Evolutionary conservation across 1,140 invertebrate species (phyloP).

Genomic region (Cyclina sinensis): DNA sequence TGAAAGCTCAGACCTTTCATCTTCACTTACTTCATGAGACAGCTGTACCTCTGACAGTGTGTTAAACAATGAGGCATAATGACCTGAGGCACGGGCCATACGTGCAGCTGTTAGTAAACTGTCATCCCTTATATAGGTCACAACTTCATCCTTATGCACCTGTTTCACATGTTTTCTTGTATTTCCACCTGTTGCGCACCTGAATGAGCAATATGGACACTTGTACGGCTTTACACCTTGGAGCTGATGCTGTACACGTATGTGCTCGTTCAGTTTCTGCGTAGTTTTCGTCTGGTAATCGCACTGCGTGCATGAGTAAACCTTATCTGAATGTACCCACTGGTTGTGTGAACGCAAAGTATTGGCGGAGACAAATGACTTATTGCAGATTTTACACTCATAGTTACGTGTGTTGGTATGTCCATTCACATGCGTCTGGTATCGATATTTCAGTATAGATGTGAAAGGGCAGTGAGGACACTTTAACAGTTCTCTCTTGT

Average conservation of each 20-base stretch:
- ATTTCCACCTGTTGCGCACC: constrained; percentile 77
- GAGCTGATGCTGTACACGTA: constrained; percentile 78
- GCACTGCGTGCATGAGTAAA: constrained; percentile 70
- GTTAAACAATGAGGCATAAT: constrained; percentile 37
- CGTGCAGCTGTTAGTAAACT: constrained; percentile 59
- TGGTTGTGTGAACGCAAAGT: constrained; percentile 73
- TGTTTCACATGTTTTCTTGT: constrained; percentile 76
- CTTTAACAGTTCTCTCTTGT: constrained; percentile 69
- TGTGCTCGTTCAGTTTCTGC: constrained; percentile 76
- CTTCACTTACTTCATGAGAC: background rate
- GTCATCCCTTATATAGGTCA: constrained; percentile 70
- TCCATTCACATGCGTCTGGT: constrained; percentile 73
- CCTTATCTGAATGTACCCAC: constrained; percentile 74
- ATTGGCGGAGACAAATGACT: constrained; percentile 69
- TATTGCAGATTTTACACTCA: constrained; percentile 71
- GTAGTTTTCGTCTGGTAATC: constrained; percentile 71
- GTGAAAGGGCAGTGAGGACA: constrained; percentile 76
- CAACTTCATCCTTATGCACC: constrained; percentile 72
- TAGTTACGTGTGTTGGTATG: constrained; percentile 74
- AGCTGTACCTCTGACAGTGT: background rate
- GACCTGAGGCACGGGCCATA: constrained; percentile 50
- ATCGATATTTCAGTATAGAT: constrained; percentile 66
- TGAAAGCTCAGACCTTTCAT: constrained; percentile 1
- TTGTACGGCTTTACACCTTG: constrained; percentile 77
- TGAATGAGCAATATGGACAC: constrained; percentile 77